A percentile compares a stretch with the other conserved stretches of the same genome.
Evolutionary conservation across 2,113 vertebrate species (phyloP).

Genomic region (Cebus imitator): DNA sequence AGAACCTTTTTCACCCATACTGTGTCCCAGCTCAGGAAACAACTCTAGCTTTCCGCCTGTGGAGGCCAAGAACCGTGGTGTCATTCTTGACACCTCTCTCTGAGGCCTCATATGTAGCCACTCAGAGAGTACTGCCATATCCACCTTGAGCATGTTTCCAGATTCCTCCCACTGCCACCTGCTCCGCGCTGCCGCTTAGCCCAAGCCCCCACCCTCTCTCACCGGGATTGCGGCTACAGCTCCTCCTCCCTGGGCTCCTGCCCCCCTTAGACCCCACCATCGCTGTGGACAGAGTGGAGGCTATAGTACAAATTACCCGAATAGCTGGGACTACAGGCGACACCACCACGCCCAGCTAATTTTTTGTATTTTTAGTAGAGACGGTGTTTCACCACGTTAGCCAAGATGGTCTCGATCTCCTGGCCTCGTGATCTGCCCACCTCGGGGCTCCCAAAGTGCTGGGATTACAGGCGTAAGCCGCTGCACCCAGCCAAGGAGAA

Average conservation of each 20-base stretch:
- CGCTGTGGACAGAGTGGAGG: background rate
- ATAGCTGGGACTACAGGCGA: too few species aligned
- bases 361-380: too few species aligned
- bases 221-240: too few species aligned
- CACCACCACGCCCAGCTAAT: too few species aligned
- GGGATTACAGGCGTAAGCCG: too few species aligned
- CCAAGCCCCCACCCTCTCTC: background rate
- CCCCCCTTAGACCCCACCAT: background rate
- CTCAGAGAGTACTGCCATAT: background rate
- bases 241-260: background rate
- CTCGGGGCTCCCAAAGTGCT: too few species aligned
- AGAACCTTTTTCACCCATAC: background rate
- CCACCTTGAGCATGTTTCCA: background rate
- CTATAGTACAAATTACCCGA: background rate
- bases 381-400: too few species aligned
- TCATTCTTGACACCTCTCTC: background rate
- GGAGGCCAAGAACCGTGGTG: background rate
- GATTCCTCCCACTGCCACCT: background rate
- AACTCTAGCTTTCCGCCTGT: background rate
- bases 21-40: background rate
- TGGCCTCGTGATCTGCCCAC: too few species aligned
- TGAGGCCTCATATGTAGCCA: background rate
- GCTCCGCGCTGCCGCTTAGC: rapidly evolving
- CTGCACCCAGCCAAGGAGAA: too few species aligned
- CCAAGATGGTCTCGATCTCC: too few species aligned